Percentiles rank a stretch among this genome's conserved stretches.
phyloP scores from a whole-genome alignment of 2,797 vertebrate species.

The Tenualosa thibaudeaui region DNA sequence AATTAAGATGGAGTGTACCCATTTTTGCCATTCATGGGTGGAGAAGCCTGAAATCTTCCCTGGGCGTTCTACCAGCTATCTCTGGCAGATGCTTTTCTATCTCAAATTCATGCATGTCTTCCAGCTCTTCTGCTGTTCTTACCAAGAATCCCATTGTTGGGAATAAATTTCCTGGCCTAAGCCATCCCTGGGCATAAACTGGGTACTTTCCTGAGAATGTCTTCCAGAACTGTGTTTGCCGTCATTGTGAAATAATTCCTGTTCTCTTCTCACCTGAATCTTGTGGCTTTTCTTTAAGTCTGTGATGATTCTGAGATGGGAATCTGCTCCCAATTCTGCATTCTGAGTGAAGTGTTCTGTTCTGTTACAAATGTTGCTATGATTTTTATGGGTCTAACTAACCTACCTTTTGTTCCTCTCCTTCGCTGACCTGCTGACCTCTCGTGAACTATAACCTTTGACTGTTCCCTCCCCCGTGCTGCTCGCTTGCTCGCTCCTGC shows the following conservation, averaged over 20 bases:
- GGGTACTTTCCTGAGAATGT: slow-evolving; percentile 3
- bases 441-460: slow-evolving; percentile 63
- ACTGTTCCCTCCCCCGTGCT: slow-evolving; percentile 77
- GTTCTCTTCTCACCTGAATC: not conserved
- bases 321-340: slow-evolving; percentile 20
- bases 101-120: not conserved
- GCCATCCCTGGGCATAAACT: not conserved
- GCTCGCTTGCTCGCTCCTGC: slow-evolving; percentile 64
- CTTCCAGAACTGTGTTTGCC: not conserved
- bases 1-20: not conserved
- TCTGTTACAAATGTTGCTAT: slow-evolving; percentile 21
- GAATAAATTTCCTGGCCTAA: not conserved
- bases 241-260: not conserved
- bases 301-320: slow-evolving; percentile 37
- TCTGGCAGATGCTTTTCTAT: not conserved
- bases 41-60: not conserved
- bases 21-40: not conserved
- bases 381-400: slow-evolving; percentile 56
- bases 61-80: not conserved
- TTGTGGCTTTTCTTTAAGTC: slow-evolving; percentile 46
- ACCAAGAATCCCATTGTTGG: not conserved
- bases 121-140: not conserved
- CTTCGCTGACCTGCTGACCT: slow-evolving; percentile 40
- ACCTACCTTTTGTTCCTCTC: slow-evolving; percentile 42
- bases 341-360: slow-evolving; percentile 47